Conservation (phyloP, 2,797 vertebrate genomes). For the Tachyglossus aculeatus region DNA sequence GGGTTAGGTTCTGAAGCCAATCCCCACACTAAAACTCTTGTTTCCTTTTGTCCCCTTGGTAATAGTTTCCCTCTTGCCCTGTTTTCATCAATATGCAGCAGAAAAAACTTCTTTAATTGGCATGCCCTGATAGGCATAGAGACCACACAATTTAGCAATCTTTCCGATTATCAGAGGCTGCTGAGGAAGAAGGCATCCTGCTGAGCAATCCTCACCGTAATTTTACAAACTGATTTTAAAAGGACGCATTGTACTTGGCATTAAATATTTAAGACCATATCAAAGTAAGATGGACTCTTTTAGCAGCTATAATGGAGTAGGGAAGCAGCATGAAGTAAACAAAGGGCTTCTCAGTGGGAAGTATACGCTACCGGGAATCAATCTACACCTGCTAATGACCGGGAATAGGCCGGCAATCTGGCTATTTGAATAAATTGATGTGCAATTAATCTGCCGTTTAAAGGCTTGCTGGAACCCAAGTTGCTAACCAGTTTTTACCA, state of each 20-base stretch:
- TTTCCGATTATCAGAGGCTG: slow-evolving; percentile 9
- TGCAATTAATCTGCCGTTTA: slow-evolving; percentile 61
- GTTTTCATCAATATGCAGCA: slow-evolving; percentile 10
- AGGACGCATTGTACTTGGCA: slow-evolving; percentile 28
- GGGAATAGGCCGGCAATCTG: slow-evolving; percentile 38
- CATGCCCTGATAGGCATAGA: slow-evolving; percentile 3
- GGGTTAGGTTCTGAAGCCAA: slow-evolving; percentile 9
- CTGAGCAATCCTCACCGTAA: slow-evolving; percentile 26
- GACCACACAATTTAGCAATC: slow-evolving; percentile 31
- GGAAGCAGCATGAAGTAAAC: slow-evolving; percentile 46
- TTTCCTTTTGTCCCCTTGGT: slow-evolving; percentile 3
- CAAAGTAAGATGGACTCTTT: slow-evolving; percentile 65
- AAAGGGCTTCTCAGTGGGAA: slow-evolving; percentile 54
- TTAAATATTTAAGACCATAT: slow-evolving; percentile 65
- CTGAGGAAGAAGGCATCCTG: slow-evolving; percentile 21
- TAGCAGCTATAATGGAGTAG: slow-evolving; percentile 61
- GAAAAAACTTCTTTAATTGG: slow-evolving; percentile 60
- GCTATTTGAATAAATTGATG: slow-evolving; percentile 65
- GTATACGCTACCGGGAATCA: slow-evolving; percentile 51
- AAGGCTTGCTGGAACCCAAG: slow-evolving; percentile 27
- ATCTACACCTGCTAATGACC: slow-evolving; percentile 56
- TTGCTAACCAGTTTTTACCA: slow-evolving; percentile 34
- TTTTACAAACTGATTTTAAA: slow-evolving; percentile 50
- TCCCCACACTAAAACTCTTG: slow-evolving; percentile 15
- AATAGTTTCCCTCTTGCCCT: not conserved